A percentile compares a stretch with the other conserved stretches of the same genome.
Evolutionary conservation across 1,140 invertebrate species (phyloP).

Genomic region (Batillaria attramentaria): DNA sequence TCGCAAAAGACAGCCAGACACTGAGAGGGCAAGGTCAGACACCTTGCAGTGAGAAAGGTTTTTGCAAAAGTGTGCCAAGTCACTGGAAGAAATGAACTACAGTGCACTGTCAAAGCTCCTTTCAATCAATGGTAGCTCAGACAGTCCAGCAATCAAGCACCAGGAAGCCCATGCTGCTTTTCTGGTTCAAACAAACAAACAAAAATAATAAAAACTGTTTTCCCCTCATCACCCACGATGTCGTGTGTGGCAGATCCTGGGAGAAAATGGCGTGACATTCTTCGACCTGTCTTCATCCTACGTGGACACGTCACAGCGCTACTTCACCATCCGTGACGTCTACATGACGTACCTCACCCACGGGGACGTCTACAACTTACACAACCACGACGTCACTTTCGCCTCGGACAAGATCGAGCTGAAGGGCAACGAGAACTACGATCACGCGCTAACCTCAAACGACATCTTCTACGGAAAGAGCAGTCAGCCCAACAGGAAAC

Average conservation of each 20-base stretch:
- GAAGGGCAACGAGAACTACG: conserved; percentile 49
- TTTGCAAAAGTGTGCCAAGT: no score
- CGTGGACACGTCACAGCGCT: conserved; percentile 9
- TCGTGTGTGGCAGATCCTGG: conserved; percentile 35
- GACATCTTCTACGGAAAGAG: conserved; percentile 53
- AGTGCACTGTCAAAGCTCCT: neutral
- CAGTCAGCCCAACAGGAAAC: conserved; percentile 23
- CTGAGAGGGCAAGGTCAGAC: no score
- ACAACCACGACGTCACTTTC: conserved; percentile 44
- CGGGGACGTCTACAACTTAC: conserved; percentile 42
- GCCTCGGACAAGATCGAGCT: conserved; percentile 48
- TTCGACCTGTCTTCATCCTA: conserved; percentile 34
- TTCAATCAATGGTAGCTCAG: no score
- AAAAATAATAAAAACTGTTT: neutral
- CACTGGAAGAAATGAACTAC: neutral
- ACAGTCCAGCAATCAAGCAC: neutral
- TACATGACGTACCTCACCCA: conserved; percentile 40
- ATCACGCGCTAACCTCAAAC: conserved; percentile 39
- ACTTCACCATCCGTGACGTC: conserved; percentile 41
- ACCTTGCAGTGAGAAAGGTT: no score
- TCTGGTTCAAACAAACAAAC: neutral
- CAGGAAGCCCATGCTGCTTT: neutral
- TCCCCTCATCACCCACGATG: no score
- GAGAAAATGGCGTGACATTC: conserved; percentile 41
- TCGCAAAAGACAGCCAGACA: neutral